Evolutionary conservation across 2,113 vertebrate species (phyloP).

Genomic region (Mungos mungo): DNA sequence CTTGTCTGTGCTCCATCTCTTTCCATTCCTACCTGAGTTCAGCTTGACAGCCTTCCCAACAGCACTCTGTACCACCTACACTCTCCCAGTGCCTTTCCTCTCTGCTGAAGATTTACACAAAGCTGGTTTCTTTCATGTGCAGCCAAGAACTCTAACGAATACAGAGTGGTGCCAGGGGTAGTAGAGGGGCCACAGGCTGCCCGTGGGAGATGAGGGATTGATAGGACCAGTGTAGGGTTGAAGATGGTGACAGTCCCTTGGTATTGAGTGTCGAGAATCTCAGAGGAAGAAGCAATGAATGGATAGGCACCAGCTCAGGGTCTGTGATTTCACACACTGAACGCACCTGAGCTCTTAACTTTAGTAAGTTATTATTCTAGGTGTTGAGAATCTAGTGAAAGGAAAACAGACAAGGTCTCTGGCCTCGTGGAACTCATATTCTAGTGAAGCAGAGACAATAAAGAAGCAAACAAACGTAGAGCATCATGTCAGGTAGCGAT

Average conservation of each 20-base stretch:
- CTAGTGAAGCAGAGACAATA: neutral
- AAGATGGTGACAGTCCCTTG: neutral
- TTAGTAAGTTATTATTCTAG: rapidly evolving
- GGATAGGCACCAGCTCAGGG: neutral
- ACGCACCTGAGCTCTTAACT: too few relatives aligned
- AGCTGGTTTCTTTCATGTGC: neutral
- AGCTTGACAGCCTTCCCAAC: neutral
- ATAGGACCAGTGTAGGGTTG: neutral
- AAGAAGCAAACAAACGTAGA: neutral
- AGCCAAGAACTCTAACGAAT: neutral
- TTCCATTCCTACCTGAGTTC: neutral
- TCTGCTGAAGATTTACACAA: neutral
- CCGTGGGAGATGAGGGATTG: neutral
- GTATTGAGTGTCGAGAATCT: neutral
- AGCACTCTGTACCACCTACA: neutral
- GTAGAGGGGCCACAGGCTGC: neutral
- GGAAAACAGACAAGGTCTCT: neutral
- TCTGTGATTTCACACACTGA: neutral
- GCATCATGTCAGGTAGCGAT: neutral
- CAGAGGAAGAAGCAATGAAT: neutral
- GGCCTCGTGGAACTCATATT: neutral
- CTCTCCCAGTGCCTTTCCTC: neutral
- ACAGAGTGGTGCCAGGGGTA: neutral
- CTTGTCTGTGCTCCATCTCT: neutral
- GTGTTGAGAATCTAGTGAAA: neutral